phyloP scores from a whole-genome alignment of 2,797 vertebrate genomes.

The Enteromius thamalakanensis region DNA sequence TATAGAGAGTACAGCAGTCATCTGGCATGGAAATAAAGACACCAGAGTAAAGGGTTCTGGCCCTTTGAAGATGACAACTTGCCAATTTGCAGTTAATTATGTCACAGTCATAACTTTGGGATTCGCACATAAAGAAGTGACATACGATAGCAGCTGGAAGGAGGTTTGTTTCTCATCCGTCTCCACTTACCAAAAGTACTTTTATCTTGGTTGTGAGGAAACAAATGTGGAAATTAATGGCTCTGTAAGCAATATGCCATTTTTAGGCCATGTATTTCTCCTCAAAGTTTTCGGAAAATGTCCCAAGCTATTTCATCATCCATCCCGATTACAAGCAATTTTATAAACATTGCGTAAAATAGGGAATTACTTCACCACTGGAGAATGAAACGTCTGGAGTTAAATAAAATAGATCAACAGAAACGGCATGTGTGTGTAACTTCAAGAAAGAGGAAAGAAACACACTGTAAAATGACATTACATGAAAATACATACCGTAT shows the following conservation, averaged over 20 bases:
- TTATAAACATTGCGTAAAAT: conserved; percentile 41
- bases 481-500: conserved; percentile 4
- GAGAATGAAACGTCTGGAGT: conserved; percentile 40
- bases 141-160: conserved; percentile 64
- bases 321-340: conserved; percentile 34
- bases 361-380: conserved; percentile 35
- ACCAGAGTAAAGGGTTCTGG: conserved; percentile 72
- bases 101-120: conserved; percentile 65
- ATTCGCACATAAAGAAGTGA: conserved; percentile 67
- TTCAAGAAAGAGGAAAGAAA: conserved; percentile 1
- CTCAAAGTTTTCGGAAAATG: conserved; percentile 12
- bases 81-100: conserved; percentile 76
- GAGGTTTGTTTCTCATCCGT: conserved; percentile 35
- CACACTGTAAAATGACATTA: not conserved
- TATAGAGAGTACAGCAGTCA: conserved; percentile 63
- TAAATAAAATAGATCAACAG: conserved; percentile 45
- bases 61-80: conserved; percentile 68
- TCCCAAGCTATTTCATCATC: conserved; percentile 37
- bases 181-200: conserved; percentile 42
- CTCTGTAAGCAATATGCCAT: conserved; percentile 23
- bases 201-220: conserved; percentile 13
- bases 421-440: not conserved
- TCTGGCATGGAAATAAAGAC: conserved; percentile 67
- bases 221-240: conserved; percentile 7
- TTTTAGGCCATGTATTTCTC: not conserved